phyloP scores from a whole-genome alignment of 1,140 invertebrate species.

The Colletes gigas region DNA sequence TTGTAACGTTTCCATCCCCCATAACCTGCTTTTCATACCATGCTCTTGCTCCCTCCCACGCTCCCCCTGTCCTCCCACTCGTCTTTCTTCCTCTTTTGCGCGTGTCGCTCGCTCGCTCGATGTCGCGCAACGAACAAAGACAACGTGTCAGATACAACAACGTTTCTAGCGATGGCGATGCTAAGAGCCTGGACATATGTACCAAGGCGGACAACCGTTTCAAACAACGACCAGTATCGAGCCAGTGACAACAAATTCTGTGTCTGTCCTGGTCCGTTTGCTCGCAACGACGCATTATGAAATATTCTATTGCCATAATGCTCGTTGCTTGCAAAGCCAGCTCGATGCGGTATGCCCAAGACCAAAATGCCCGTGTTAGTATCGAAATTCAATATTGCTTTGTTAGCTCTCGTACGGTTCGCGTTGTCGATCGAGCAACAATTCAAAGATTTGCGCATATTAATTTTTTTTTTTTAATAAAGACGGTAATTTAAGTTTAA shows the following conservation, averaged over 20 bases:
- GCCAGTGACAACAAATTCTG: background rate
- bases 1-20: constrained; percentile 39
- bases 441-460: background rate
- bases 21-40: constrained; percentile 21
- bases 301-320: background rate
- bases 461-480: background rate
- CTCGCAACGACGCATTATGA: background rate
- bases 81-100: constrained; percentile 37
- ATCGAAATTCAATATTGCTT: constrained; percentile 60
- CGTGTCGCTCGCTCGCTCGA: constrained; percentile 15
- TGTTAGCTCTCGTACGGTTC: constrained; percentile 1
- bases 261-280: background rate
- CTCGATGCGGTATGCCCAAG: too few species aligned
- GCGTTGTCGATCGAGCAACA: background rate
- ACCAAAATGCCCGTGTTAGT: constrained; percentile 38
- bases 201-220: background rate
- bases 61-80: background rate
- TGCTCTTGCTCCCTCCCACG: background rate
- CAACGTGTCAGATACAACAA: constrained; percentile 61
- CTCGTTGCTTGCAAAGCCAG: background rate
- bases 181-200: constrained; percentile 27
- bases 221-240: background rate
- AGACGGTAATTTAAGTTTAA: too few species aligned
- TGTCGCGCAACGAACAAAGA: constrained; percentile 55
- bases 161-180: constrained; percentile 47